A percentile compares a stretch with the other conserved stretches of the same genome.
phyloP scores from a whole-genome alignment of 2,113 vertebrate species.

The Passer domesticus region DNA sequence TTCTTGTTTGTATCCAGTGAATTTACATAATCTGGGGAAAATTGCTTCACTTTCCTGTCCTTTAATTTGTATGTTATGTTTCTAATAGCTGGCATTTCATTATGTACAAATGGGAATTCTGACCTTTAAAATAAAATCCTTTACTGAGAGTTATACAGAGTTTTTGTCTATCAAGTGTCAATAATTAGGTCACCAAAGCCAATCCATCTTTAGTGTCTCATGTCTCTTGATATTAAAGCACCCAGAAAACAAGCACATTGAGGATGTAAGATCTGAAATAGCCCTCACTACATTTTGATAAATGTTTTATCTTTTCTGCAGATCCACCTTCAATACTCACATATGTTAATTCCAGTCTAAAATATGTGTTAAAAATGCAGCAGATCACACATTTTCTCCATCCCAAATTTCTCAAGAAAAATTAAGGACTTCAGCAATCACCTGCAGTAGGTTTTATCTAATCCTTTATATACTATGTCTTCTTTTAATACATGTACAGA shows the following conservation, averaged over 20 bases:
- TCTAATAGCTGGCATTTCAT: neutral
- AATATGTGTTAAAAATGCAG: neutral
- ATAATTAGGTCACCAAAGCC: neutral
- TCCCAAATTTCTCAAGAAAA: neutral
- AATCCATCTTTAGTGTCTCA: neutral
- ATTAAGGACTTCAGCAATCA: neutral
- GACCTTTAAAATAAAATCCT: neutral
- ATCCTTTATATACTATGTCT: neutral
- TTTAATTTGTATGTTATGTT: neutral
- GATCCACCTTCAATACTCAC: neutral
- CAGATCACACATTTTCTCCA: neutral
- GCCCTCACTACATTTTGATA: neutral
- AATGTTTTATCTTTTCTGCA: neutral
- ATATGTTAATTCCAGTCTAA: neutral
- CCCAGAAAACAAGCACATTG: neutral
- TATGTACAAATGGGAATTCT: neutral
- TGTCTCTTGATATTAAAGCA: neutral
- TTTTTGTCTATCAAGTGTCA: neutral
- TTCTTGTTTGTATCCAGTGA: neutral
- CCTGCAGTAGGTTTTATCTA: neutral
- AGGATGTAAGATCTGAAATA: neutral
- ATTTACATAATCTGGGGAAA: neutral
- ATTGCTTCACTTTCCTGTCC: neutral
- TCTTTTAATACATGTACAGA: neutral
- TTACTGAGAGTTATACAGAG: neutral